A percentile compares a stretch with the other conserved stretches of the same genome.
Evolutionary conservation across 2,888 invertebrate genomes (phyloP).

Genomic region (Scaptomyza tumidula): DNA sequence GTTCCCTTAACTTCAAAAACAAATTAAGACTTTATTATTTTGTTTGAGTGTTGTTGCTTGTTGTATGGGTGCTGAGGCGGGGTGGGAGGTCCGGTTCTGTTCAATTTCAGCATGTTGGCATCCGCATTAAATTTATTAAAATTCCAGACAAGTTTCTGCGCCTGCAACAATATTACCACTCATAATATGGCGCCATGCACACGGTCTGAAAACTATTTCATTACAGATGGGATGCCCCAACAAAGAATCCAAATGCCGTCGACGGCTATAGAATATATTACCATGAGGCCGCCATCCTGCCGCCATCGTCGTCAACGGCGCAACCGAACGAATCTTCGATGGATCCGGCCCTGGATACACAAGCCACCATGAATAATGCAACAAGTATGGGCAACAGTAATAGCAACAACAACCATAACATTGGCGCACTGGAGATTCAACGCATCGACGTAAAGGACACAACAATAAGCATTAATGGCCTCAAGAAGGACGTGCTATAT

Average conservation of each 20-base stretch:
- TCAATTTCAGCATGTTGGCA: conserved; percentile 6
- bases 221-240: conserved; percentile 90
- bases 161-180: conserved; percentile 79
- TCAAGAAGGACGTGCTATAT: conserved; percentile 90
- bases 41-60: neutral
- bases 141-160: conserved; percentile 75
- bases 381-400: conserved; percentile 72
- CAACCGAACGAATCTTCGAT: conserved; percentile 55
- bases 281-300: conserved; percentile 87
- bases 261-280: conserved; percentile 94
- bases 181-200: conserved; percentile 73
- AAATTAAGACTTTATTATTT: neutral
- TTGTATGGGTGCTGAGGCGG: neutral
- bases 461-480: conserved; percentile 88
- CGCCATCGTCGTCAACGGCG: conserved; percentile 61
- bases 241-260: conserved; percentile 92
- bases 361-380: conserved; percentile 77
- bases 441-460: conserved; percentile 91
- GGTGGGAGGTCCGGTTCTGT: neutral
- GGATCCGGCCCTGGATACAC: conserved; percentile 57
- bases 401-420: conserved; percentile 56
- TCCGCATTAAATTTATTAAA: conserved; percentile 76
- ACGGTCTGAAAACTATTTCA: conserved; percentile 76
- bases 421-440: conserved; percentile 85
- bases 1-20: no score